Percentiles rank a stretch among this genome's conserved stretches.
Conservation (phyloP, 1,140 invertebrate genomes). For the Anoplolepis gracilipes region DNA sequence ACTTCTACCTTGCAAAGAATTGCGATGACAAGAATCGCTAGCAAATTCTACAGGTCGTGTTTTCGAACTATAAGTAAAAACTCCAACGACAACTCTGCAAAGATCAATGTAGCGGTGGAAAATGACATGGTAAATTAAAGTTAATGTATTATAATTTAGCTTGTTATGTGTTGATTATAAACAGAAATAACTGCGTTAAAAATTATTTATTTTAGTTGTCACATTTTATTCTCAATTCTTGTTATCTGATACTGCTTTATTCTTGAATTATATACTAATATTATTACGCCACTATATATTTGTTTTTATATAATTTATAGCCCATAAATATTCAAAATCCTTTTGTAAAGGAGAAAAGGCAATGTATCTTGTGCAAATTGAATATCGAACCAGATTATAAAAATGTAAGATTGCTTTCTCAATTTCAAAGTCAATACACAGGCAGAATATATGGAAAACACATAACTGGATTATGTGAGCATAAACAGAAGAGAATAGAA, state of each 20-base stretch:
- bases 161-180: not conserved
- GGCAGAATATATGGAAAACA: constrained; percentile 96
- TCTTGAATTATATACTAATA: not conserved
- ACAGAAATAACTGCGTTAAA: not conserved
- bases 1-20: not conserved
- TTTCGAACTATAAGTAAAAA: constrained; percentile 11
- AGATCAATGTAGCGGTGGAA: not conserved
- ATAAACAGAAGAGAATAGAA: constrained; percentile 90
- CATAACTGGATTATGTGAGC: constrained; percentile 95
- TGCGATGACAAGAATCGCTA: not conserved
- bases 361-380: constrained; percentile 95
- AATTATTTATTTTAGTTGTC: not conserved
- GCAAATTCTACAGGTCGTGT: not conserved
- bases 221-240: not conserved
- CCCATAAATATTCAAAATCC: constrained; percentile 92
- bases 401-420: constrained; percentile 95
- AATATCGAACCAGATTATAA: constrained; percentile 96
- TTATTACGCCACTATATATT: not conserved
- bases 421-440: constrained; percentile 97
- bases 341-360: constrained; percentile 90
- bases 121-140: constrained; percentile 29
- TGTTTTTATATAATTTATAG: constrained; percentile 58
- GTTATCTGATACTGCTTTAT: not conserved
- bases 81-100: not conserved
- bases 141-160: not conserved